Base-by-base conservation (phyloP, 2,113 vertebrate genomes). In the Malurus cyaneus region DNA sequence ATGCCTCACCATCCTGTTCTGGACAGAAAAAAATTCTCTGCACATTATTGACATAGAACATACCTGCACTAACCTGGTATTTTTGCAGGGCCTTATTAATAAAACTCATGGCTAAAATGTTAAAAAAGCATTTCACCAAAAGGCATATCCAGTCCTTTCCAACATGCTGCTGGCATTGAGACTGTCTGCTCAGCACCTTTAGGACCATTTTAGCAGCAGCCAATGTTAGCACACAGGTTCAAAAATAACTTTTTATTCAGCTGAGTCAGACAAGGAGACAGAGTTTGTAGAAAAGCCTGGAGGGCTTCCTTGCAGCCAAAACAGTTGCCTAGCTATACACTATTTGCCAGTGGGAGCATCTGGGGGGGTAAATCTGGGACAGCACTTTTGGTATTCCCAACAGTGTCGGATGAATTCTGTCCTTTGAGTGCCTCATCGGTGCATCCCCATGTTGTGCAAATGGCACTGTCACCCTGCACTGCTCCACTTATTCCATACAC, bases 291-390 rank as follows among this genome's bases (percentile, higher is more conserved):
- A 69, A 88, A 92, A 90, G 71, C 76, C 89, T 80, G 59, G 59
- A 92, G 59, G 76, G 79, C 71, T 91, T 90, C 83, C 91, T 69
- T 53, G 77, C 80, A 91, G 86, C 50, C n/a, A 49, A 19, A 83
- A 61, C 24, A 92, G 62, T 57, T 91, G 41, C 31, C 71, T 65
- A 59, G 31, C n/a, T 86, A 5, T 70, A 53, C 42, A 49, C n/a
- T 64, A n/a, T 20, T 57, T 80, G 42, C 47, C 46, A 49, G 34
- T 44, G 54, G n/a, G 36, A 92, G 28, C 2, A 0, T 50, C 29
- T n/a, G 1, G 7, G 4, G 9, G 6, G 17, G 11, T 60, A 64
- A 82, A 64, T 57, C 39, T 31, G 26, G 74, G 49, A 64, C 49
- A 70, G 41, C 1, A 2, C 24, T 64, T 76, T 34, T 65, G 28